Conservation (phyloP, 2,888 invertebrate genomes). For the Antitype chi region DNA sequence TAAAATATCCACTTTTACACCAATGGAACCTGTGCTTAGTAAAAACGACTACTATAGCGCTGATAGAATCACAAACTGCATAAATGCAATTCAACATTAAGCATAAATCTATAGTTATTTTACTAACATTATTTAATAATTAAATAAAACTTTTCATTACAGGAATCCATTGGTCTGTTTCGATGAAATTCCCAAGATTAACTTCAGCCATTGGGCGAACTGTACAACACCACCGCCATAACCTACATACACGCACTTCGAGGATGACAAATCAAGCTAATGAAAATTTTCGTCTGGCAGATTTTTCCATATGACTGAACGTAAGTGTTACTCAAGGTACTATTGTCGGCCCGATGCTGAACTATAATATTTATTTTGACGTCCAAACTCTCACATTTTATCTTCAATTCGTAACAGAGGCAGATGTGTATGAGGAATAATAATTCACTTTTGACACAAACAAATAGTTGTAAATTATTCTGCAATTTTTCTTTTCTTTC, state of each 20-base stretch:
- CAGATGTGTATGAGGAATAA: neutral
- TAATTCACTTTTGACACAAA: neutral
- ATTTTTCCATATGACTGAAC: neutral
- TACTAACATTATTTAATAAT: neutral
- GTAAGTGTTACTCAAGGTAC: neutral
- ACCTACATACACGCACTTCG: neutral
- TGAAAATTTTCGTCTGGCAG: neutral
- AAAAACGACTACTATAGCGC: too few species aligned
- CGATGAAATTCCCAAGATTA: constrained; percentile 10
- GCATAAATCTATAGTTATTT: neutral
- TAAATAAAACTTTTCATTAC: neutral
- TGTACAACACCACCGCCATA: neutral
- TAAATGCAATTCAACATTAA: neutral
- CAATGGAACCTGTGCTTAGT: too few species aligned
- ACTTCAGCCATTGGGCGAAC: constrained; percentile 19
- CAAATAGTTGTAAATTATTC: neutral
- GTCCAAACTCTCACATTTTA: neutral
- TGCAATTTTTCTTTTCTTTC: fast-evolving
- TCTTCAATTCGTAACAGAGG: neutral
- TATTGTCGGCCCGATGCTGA: neutral
- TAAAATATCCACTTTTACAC: too few species aligned
- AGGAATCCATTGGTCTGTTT: constrained; percentile 31
- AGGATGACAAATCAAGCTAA: too few species aligned
- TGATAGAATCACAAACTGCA: neutral
- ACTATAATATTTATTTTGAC: neutral